Conservation (phyloP, 1,140 invertebrate genomes). For the Apocrypta bakeri region DNA sequence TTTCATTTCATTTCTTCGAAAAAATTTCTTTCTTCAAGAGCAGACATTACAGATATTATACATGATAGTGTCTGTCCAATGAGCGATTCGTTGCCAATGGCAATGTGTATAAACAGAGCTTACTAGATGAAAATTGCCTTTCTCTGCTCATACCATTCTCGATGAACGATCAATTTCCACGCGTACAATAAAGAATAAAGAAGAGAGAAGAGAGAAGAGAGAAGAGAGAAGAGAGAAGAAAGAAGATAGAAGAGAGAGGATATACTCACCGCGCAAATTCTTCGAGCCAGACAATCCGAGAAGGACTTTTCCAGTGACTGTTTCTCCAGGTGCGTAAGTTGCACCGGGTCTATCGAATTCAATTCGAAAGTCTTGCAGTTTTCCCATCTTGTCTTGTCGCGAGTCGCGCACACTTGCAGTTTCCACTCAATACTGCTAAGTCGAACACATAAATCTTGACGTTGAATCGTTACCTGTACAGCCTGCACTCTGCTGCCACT, state of each 20-base stretch:
- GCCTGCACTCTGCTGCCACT: too few relatives aligned
- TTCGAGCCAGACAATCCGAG: slow-evolving; percentile 40
- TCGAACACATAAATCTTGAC: too few relatives aligned
- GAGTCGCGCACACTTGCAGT: too few relatives aligned
- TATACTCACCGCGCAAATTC: slow-evolving; percentile 53
- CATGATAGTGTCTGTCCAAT: background rate
- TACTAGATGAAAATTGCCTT: background rate
- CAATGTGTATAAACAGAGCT: background rate
- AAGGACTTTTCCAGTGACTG: slow-evolving; percentile 8
- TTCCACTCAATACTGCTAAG: too few relatives aligned
- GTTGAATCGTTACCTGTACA: too few relatives aligned
- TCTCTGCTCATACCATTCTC: too few relatives aligned
- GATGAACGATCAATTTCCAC: too few relatives aligned
- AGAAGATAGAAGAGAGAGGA: background rate
- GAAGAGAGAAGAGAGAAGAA: too few relatives aligned
- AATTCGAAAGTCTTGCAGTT: slow-evolving; percentile 49
- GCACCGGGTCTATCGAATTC: slow-evolving; percentile 48
- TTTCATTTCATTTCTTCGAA: background rate
- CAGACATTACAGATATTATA: too few relatives aligned
- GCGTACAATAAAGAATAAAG: too few relatives aligned
- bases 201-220: too few relatives aligned
- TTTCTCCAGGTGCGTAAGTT: slow-evolving; percentile 53
- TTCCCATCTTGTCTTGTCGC: background rate
- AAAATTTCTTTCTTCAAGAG: too few relatives aligned
- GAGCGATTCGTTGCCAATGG: background rate